A percentile compares a stretch with the other conserved stretches of the same genome.
Conservation (phyloP, 2,113 vertebrate species). For the Loxodonta africana region DNA sequence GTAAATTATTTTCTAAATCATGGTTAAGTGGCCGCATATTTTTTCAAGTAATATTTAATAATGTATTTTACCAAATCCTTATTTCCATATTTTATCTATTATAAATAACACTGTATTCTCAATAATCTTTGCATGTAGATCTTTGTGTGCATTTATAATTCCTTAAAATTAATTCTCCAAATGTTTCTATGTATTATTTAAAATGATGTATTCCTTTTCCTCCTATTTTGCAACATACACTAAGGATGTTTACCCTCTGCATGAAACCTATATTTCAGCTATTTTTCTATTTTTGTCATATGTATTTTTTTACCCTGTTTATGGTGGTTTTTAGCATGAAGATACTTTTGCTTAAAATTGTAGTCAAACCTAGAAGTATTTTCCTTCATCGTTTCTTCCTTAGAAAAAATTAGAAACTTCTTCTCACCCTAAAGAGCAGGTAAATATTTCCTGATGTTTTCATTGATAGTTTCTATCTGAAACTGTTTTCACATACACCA, state of each 20-base stretch:
- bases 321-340: neutral
- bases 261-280: neutral
- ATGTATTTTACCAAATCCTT: neutral
- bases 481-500: slow-evolving; percentile 24
- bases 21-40: neutral
- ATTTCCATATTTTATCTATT: neutral
- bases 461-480: neutral
- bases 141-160: neutral
- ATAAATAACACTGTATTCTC: neutral
- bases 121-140: neutral
- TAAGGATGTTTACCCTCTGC: neutral
- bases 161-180: neutral
- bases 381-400: neutral
- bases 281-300: neutral
- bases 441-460: slow-evolving; percentile 17
- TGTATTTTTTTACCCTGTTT: slow-evolving; percentile 14
- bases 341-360: slow-evolving; percentile 19
- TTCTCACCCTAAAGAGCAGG: neutral
- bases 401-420: neutral
- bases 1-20: neutral
- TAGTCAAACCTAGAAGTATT: neutral
- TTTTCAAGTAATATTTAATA: neutral
- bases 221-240: neutral
- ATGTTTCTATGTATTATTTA: neutral
- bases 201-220: neutral